Percentiles rank a stretch among this genome's conserved stretches.
These are phyloP conservation scores for Podiceps cristatus DNA, from an alignment of 2,113 vertebrate genomes.

Conservation along the genomic window DNA sequence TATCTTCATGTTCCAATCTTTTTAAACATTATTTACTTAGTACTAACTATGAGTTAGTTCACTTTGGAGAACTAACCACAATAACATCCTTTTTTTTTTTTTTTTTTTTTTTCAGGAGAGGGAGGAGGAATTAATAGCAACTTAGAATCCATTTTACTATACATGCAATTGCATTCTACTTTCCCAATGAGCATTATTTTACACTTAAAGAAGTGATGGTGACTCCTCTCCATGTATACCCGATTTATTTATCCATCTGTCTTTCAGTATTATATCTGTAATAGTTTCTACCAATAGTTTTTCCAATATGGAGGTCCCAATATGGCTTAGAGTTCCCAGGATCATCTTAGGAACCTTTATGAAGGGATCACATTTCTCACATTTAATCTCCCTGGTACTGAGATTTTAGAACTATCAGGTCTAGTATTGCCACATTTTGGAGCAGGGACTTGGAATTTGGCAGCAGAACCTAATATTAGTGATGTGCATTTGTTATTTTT, in stretches of 20 bases:
- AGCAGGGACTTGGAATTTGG: background rate
- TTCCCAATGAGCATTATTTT: background rate
- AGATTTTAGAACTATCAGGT: background rate
- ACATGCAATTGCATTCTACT: background rate
- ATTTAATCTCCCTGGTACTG: background rate
- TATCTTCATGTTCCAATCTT: background rate
- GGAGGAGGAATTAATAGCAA: background rate
- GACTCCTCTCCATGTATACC: background rate
- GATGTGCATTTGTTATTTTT: background rate
- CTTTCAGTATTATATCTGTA: background rate
- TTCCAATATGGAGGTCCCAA: background rate
- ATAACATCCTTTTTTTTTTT: background rate
- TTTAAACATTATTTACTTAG: background rate
- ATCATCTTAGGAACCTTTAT: background rate
- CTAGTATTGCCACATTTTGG: background rate
- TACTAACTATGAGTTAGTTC: background rate
- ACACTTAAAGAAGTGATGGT: background rate
- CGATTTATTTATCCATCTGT: background rate
- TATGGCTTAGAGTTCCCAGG: background rate
- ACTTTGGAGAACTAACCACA: background rate
- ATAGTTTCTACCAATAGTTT: background rate
- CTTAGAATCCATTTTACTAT: background rate
- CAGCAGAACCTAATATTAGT: background rate
- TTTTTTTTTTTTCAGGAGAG: background rate
- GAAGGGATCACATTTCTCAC: background rate